Percentiles rank a stretch among this genome's conserved stretches.
Evolutionary conservation across 1,140 invertebrate genomes (phyloP).

Genomic region (Hycleus cichorii): DNA sequence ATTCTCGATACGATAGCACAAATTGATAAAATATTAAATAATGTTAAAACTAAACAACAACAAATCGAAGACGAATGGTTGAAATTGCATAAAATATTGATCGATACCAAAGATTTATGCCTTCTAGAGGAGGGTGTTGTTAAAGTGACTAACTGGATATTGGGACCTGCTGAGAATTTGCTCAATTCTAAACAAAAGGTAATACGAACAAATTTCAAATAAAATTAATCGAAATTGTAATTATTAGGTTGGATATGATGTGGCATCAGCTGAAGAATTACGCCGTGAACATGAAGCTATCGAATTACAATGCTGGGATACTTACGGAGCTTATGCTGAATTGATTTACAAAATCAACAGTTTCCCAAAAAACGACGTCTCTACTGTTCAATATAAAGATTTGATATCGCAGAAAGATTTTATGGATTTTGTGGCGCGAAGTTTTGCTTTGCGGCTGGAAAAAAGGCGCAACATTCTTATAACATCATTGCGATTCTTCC

Average conservation of each 20-base stretch:
- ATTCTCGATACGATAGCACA: slow-evolving; percentile 50
- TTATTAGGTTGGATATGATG: slow-evolving; percentile 57
- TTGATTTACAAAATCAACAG: slow-evolving; percentile 60
- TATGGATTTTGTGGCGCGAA: slow-evolving; percentile 74
- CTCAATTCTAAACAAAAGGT: slow-evolving; percentile 56
- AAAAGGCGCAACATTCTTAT: slow-evolving; percentile 67
- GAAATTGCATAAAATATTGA: slow-evolving; percentile 51
- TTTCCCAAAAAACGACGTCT: slow-evolving; percentile 46
- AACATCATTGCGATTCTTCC: slow-evolving; percentile 67
- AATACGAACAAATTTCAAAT: too few species aligned
- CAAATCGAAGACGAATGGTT: slow-evolving; percentile 54
- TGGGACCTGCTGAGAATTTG: slow-evolving; percentile 64
- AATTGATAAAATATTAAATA: slow-evolving; percentile 50
- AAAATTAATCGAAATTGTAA: too few species aligned
- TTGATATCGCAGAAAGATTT: slow-evolving; percentile 61
- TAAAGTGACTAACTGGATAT: slow-evolving; percentile 68
- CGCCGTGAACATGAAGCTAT: slow-evolving; percentile 65
- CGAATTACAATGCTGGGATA: slow-evolving; percentile 68
- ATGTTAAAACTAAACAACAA: slow-evolving; percentile 52
- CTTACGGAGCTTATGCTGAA: slow-evolving; percentile 69
- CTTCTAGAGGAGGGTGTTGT: slow-evolving; percentile 55
- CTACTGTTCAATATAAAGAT: slow-evolving; percentile 44
- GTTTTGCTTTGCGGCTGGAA: slow-evolving; percentile 69
- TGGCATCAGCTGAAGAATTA: slow-evolving; percentile 60
- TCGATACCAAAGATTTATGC: slow-evolving; percentile 53